phyloP scores from a whole-genome alignment of 2,113 vertebrate genomes.

The Ctenodactylus gundi region DNA sequence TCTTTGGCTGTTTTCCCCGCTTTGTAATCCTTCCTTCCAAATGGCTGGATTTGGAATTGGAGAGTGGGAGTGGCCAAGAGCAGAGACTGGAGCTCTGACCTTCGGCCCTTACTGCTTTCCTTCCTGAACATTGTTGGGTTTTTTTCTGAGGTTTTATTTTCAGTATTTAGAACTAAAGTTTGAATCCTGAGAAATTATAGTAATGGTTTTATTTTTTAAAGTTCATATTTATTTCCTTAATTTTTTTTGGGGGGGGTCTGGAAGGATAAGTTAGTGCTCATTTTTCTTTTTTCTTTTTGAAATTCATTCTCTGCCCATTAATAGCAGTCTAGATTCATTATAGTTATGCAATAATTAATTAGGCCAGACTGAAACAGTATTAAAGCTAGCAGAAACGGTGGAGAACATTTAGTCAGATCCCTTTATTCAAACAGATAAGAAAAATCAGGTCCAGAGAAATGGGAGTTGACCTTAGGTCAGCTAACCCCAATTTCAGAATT shows the following conservation, averaged over 20 bases:
- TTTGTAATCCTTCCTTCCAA: neutral
- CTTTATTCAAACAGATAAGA: conserved; percentile 2
- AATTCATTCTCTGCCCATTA: conserved; percentile 39
- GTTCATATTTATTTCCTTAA: conserved; percentile 14
- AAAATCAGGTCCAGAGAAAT: neutral
- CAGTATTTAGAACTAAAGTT: conserved; percentile 18
- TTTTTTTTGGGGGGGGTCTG: conserved; percentile 23
- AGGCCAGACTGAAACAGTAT: neutral
- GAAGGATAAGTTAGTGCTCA: neutral
- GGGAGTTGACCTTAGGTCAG: neutral
- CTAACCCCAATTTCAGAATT: neutral
- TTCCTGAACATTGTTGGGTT: neutral
- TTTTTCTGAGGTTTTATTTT: conserved; percentile 11
- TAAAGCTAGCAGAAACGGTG: neutral
- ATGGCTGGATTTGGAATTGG: neutral
- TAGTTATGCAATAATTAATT: conserved; percentile 52
- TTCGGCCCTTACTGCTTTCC: neutral
- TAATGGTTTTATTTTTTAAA: conserved; percentile 36
- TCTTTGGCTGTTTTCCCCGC: neutral
- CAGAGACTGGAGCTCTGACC: neutral
- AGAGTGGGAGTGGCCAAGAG: neutral
- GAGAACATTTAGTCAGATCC: neutral
- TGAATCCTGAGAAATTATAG: conserved; percentile 2
- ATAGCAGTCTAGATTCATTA: conserved; percentile 13
- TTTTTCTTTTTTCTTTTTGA: neutral